Evolutionary conservation across 1,140 invertebrate species (phyloP).

Genomic region (Anastrepha obliqua): DNA sequence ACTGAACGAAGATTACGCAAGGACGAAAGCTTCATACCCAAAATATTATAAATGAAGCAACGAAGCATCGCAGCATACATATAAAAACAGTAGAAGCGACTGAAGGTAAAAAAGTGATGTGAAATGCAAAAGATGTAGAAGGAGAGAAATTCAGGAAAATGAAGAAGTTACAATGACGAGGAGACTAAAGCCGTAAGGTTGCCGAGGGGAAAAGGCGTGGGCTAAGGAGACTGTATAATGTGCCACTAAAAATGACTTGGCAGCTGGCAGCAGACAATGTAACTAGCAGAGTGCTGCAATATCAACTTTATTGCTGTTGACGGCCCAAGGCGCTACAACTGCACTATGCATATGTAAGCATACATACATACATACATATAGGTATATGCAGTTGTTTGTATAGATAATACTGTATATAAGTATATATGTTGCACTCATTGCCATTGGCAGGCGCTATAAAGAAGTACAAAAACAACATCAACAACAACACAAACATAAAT

Average conservation of each 20-base stretch:
- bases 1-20: background rate
- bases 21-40: background rate
- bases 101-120: background rate
- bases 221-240: background rate
- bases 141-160: background rate
- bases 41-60: background rate
- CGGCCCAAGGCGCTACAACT: conserved; percentile 21
- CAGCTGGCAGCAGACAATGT: background rate
- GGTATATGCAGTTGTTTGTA: background rate
- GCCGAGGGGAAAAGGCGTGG: background rate
- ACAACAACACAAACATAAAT: background rate
- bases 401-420: background rate
- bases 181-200: background rate
- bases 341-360: background rate
- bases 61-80: background rate
- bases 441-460: background rate
- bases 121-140: background rate
- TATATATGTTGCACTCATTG: conserved; percentile 18
- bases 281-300: conserved; percentile 19
- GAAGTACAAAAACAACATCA: background rate
- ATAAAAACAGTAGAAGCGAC: background rate
- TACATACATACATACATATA: background rate
- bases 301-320: conserved; percentile 20
- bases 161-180: background rate
- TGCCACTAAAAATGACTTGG: conserved; percentile 1